These are phyloP conservation scores for Euwallacea similis DNA, from an alignment of 1,140 invertebrate species.

Conservation along the genomic window DNA sequence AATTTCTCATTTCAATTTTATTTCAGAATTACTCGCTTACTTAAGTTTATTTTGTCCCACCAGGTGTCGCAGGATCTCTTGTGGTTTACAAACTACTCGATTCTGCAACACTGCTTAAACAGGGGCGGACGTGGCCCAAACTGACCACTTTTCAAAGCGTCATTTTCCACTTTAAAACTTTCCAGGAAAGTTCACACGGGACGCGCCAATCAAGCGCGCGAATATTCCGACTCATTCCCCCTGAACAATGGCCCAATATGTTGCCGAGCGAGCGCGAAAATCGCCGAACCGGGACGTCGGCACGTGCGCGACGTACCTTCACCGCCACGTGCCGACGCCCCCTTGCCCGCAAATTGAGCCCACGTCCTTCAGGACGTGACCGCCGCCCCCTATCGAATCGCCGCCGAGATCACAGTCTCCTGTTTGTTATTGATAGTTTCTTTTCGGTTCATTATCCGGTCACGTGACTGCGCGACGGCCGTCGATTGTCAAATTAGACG, in stretches of 20 bases:
- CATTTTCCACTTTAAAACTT: neutral
- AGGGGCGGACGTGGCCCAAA: too few relatives aligned
- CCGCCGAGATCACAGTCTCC: conserved; percentile 30
- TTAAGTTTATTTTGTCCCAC: too few relatives aligned
- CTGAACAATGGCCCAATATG: conserved; percentile 39
- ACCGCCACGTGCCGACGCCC: conserved; percentile 51
- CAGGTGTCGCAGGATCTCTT: too few relatives aligned
- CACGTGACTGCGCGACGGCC: conserved; percentile 41
- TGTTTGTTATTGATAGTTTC: conserved; percentile 52
- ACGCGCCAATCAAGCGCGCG: conserved; percentile 21
- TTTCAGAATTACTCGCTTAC: too few relatives aligned
- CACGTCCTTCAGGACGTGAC: conserved; percentile 39
- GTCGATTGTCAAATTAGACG: conserved; percentile 33
- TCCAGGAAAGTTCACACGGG: conserved; percentile 18
- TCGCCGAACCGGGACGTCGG: conserved; percentile 30
- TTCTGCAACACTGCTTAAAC: too few relatives aligned
- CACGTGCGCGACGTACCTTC: conserved; percentile 50
- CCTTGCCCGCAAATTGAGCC: conserved; percentile 51
- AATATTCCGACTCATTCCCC: conserved; percentile 45
- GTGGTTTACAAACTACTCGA: too few relatives aligned
- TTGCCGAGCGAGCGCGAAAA: conserved; percentile 30
- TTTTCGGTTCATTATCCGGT: conserved; percentile 52
- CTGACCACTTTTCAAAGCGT: too few relatives aligned
- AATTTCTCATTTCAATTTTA: too few relatives aligned
- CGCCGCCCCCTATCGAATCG: neutral